A percentile compares a stretch with the other conserved stretches of the same genome.
Conservation (phyloP, 2,888 invertebrate genomes). For the Apodemia mormo region DNA sequence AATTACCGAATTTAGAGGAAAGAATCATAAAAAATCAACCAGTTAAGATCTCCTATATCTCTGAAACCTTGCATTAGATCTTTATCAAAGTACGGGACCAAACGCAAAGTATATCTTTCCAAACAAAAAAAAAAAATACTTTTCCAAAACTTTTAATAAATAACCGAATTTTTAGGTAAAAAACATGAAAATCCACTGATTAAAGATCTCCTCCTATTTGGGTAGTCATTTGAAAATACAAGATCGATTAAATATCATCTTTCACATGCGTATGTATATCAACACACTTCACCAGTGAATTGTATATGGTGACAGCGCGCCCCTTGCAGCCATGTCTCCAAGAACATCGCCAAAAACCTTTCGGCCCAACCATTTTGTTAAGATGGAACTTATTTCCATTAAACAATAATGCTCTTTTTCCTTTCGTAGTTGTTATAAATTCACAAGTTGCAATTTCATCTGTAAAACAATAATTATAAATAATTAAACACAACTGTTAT, state of each 20-base stretch:
- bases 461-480: not conserved
- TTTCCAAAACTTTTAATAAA: not conserved
- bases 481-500: not conserved
- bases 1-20: no score
- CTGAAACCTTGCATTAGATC: no score
- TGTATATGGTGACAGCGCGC: not conserved
- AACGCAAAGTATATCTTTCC: no score
- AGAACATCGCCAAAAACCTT: conserved; percentile 9
- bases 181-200: not conserved
- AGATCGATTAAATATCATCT: not conserved
- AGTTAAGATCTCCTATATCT: no score
- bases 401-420: not conserved
- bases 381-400: conserved; percentile 8
- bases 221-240: not conserved
- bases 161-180: not conserved
- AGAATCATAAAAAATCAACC: no score
- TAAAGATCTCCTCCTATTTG: not conserved
- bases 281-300: not conserved
- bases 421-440: conserved; percentile 6
- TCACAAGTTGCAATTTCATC: not conserved
- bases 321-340: conserved; percentile 8
- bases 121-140: no score
- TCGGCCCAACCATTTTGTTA: conserved; percentile 6
- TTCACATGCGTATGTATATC: conserved; percentile 1
- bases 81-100: no score